Evolutionary conservation across 2,113 vertebrate species (phyloP).

Genomic region (Eulemur macaco): DNA sequence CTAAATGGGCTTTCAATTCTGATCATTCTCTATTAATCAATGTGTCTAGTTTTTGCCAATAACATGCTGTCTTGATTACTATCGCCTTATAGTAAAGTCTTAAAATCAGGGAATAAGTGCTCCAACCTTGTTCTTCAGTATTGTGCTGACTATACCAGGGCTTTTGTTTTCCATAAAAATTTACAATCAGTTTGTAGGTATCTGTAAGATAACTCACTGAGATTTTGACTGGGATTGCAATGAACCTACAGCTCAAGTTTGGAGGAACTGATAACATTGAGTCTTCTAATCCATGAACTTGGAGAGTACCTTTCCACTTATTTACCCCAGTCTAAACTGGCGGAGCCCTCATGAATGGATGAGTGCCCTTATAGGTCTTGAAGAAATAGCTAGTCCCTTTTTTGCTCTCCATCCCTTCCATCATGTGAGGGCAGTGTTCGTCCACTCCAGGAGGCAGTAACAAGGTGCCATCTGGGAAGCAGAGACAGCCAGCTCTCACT

Average conservation of each 20-base stretch:
- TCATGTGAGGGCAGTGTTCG: background rate
- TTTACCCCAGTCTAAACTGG: background rate
- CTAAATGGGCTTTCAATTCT: background rate
- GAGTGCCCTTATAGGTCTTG: background rate
- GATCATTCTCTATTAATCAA: background rate
- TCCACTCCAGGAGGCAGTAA: background rate
- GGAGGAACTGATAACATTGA: background rate
- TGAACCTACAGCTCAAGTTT: background rate
- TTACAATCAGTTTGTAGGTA: background rate
- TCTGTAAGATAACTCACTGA: background rate
- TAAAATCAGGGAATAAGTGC: background rate
- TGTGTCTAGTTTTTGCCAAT: background rate
- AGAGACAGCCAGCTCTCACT: background rate
- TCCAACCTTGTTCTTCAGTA: background rate
- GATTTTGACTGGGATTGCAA: background rate
- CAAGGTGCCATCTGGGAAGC: background rate
- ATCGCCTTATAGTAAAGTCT: background rate
- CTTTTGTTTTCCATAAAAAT: background rate
- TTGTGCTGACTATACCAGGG: background rate
- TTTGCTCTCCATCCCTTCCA: background rate
- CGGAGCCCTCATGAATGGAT: background rate
- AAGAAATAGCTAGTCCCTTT: background rate
- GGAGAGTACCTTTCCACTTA: background rate
- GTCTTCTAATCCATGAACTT: background rate
- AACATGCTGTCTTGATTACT: background rate